Conservation (phyloP, 2,797 vertebrate species). For the Natrix natrix region DNA sequence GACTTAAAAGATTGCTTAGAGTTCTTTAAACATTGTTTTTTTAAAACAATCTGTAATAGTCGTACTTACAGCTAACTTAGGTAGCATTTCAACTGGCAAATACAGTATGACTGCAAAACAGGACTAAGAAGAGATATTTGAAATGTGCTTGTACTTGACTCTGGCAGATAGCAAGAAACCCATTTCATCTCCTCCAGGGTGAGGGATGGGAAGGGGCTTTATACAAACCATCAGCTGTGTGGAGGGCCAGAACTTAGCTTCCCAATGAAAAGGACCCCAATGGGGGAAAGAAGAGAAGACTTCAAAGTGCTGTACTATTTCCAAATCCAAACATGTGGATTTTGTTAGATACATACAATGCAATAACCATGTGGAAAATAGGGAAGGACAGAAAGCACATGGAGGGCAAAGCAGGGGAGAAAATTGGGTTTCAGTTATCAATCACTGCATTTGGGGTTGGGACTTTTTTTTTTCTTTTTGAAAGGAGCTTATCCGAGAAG, state of each 20-base stretch:
- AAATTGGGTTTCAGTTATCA: not conserved
- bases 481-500: not conserved
- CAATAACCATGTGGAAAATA: conserved; percentile 4
- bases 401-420: not conserved
- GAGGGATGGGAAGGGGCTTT: not conserved
- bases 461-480: not conserved
- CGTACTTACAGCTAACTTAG: not conserved
- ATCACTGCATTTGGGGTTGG: not conserved
- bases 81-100: not conserved
- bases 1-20: not conserved
- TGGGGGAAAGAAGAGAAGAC: not conserved
- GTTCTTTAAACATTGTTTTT: not conserved
- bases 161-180: not conserved
- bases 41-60: not conserved
- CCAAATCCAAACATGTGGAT: not conserved
- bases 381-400: not conserved
- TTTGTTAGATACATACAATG: not conserved
- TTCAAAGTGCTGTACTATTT: not conserved
- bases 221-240: not conserved
- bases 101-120: not conserved
- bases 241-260: not conserved
- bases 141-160: not conserved
- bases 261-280: not conserved
- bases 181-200: not conserved
- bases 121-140: not conserved